These are phyloP conservation scores for Pararge aegeria DNA, from an alignment of 1,140 invertebrate species.

Conservation along the genomic window DNA sequence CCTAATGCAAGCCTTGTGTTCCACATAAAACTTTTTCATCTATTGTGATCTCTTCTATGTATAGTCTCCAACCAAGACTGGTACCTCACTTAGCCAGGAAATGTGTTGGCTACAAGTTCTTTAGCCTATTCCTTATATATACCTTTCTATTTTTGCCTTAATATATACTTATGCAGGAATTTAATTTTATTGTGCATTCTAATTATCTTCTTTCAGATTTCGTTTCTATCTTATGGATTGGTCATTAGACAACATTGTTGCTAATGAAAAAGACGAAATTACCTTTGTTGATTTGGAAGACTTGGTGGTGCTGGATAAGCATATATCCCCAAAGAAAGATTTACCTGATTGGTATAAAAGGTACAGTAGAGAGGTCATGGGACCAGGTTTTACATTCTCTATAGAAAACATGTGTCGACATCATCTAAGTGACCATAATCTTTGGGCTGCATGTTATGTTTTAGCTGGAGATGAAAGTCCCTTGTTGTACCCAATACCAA, in stretches of 20 bases:
- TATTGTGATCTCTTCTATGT: no score
- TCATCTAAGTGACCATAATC: slow-evolving; percentile 69
- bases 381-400: slow-evolving; percentile 60
- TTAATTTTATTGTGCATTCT: slow-evolving; percentile 18
- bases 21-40: no score
- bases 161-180: slow-evolving; percentile 6
- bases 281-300: slow-evolving; percentile 71
- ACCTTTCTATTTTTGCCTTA: no score
- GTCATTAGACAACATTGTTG: slow-evolving; percentile 72
- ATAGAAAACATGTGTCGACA: slow-evolving; percentile 68
- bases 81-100: no score
- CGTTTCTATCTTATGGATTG: slow-evolving; percentile 74
- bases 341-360: slow-evolving; percentile 64
- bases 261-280: slow-evolving; percentile 62
- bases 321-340: slow-evolving; percentile 58
- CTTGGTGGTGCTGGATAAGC: slow-evolving; percentile 63
- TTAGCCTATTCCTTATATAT: no score
- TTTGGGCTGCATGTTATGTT: slow-evolving; percentile 68
- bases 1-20: no score
- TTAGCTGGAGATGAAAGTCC: slow-evolving; percentile 61
- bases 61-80: no score
- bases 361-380: slow-evolving; percentile 49
- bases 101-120: no score
- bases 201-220: slow-evolving; percentile 43
- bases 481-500: slow-evolving; percentile 61